Base-by-base conservation (phyloP, 53 echinoderm and acorn worm genomes). In the Holothuria scabra region DNA sequence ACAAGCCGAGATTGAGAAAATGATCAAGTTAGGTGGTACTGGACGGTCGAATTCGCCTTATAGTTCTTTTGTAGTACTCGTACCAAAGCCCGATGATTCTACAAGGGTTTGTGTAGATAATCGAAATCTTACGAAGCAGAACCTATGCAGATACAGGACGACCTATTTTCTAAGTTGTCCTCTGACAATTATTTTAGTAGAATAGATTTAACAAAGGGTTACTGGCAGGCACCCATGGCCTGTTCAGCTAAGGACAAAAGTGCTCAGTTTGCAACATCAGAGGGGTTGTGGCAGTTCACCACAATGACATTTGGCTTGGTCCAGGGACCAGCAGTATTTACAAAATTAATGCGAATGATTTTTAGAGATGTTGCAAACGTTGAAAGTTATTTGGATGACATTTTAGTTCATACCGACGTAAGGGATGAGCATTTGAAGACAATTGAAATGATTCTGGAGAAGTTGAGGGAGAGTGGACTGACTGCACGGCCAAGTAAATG, bases 221-320 rank as follows among this genome's bases (percentile, higher is more conserved):
- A 88, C 55, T 91, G 88, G 88, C 83, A 88, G 34, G 88, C 85
- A 22, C 88, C 75, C 21, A 88, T 88, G 80, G 21, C 67, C 31
- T 74, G 81, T n/a, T 25, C 58, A 33, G 82, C 82, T 23, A 85
- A 88, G 31, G 85, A 85, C 65, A 88, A 88, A 44, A 88, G 85
- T 22, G 85, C 85, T 2, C 35, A 35, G 35, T 91, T 91, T 60
- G 57, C 83, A 34, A 88, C 88, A 30, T 85, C 88, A 64, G 67
- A 76, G 11, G 86, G 92, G 21, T 88, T 85, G 48, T 92, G 88
- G 59, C 58, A 82, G 65, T 92, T 92, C 59, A 65, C 41, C 22
- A 76, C 82, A 13, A 92, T 92, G 92, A 87, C 92, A 16, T 92
- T 89, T 84, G 89, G 92, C 31, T 38, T 92, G 29, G 89, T 92